These are phyloP conservation scores for Morus bassanus DNA, from an alignment of 2,797 vertebrate genomes.

Conservation along the genomic window DNA sequence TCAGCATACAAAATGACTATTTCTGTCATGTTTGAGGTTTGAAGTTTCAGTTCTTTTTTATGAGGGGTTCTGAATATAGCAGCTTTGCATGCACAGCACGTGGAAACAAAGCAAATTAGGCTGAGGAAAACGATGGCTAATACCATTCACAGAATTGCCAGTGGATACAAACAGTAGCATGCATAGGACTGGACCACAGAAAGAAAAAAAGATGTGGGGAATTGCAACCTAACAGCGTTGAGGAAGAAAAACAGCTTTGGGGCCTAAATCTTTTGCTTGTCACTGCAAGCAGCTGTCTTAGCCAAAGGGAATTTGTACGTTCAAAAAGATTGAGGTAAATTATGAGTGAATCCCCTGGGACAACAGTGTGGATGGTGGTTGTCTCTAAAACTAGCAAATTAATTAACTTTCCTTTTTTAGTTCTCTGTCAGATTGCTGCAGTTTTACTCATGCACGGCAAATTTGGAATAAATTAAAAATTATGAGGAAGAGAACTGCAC, in stretches of 20 bases:
- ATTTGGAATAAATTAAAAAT: not conserved
- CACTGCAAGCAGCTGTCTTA: not conserved
- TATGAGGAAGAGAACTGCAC: not conserved
- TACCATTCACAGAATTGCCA: not conserved
- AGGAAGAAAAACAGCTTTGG: not conserved
- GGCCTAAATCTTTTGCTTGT: not conserved
- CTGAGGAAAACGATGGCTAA: not conserved
- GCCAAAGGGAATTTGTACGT: not conserved
- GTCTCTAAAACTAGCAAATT: not conserved
- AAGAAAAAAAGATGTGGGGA: not conserved
- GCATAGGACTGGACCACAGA: not conserved
- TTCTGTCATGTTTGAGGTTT: not conserved
- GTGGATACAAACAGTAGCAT: not conserved
- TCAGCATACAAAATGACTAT: not conserved
- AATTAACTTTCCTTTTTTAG: not conserved
- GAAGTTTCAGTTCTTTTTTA: constrained; percentile 13
- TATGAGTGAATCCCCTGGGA: not conserved
- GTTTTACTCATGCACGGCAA: not conserved
- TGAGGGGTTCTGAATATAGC: not conserved
- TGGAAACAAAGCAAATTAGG: not conserved
- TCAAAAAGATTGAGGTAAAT: not conserved
- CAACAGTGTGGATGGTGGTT: not conserved
- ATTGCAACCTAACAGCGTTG: not conserved
- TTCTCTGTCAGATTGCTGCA: not conserved
- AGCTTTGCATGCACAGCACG: not conserved